Evolutionary conservation across 2,113 vertebrate genomes (phyloP).

Genomic region (Microtus montanus): DNA sequence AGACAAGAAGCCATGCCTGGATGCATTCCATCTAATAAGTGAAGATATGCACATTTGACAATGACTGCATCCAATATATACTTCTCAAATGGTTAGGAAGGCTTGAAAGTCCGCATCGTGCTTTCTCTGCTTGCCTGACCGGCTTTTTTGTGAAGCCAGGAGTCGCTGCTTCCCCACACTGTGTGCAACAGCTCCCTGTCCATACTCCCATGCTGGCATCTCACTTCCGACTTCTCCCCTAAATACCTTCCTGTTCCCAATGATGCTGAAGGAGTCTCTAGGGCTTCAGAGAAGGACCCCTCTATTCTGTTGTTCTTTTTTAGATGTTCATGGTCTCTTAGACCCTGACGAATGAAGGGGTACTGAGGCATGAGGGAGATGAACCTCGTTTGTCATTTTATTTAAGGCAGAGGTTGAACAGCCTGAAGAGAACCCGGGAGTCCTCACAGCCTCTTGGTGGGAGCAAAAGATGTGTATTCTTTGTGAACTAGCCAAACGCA

Average conservation of each 20-base stretch:
- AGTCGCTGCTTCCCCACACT: slow-evolving; percentile 34
- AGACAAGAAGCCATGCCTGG: slow-evolving; percentile 28
- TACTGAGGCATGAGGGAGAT: neutral
- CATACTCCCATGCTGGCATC: too few relatives aligned
- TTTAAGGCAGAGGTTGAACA: neutral
- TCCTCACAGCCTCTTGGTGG: neutral
- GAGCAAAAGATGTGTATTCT: neutral
- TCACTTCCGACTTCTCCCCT: neutral
- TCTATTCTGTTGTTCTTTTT: neutral
- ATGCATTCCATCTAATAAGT: slow-evolving; percentile 55
- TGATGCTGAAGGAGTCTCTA: neutral
- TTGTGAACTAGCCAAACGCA: slow-evolving; percentile 4
- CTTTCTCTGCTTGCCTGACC: neutral
- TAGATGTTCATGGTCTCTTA: neutral
- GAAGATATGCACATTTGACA: slow-evolving; percentile 44
- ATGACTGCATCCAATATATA: slow-evolving; percentile 41
- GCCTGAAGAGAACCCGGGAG: neutral
- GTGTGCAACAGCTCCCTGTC: slow-evolving; percentile 18
- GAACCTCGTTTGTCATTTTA: neutral
- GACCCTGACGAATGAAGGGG: neutral
- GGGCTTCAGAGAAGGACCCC: neutral
- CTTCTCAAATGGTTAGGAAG: slow-evolving; percentile 6
- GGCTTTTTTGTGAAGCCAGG: slow-evolving; percentile 19
- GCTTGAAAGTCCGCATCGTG: neutral
- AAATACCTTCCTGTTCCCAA: neutral